phyloP scores from a whole-genome alignment of 2,888 invertebrate genomes.

The Pilophorus perplexus region DNA sequence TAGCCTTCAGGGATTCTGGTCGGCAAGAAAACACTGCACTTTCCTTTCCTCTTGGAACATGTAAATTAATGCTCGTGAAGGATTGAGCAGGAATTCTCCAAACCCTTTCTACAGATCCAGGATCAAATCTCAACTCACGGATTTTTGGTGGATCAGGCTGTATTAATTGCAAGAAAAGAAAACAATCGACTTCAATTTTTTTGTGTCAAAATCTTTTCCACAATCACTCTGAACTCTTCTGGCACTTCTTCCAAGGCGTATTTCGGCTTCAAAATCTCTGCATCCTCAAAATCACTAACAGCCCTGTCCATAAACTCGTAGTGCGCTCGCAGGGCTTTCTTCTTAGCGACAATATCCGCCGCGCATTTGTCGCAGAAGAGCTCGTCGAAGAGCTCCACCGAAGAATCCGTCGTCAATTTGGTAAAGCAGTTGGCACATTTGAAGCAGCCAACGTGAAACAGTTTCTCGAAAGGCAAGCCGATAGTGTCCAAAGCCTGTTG shows the following conservation, averaged over 20 bases:
- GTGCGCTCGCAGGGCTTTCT: constrained; percentile 1
- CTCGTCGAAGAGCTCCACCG: constrained; percentile 21
- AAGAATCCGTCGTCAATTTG: neutral
- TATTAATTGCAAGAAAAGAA: too few relatives aligned
- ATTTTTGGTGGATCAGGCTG: too few relatives aligned
- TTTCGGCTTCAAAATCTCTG: neutral
- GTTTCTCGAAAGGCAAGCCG: neutral
- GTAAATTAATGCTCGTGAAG: too few relatives aligned
- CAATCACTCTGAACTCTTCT: too few relatives aligned
- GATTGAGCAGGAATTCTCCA: too few relatives aligned
- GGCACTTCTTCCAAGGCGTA: neutral
- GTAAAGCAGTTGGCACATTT: constrained; percentile 23
- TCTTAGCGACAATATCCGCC: neutral
- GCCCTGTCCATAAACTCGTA: neutral
- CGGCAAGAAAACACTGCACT: too few relatives aligned
- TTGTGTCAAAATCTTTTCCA: too few relatives aligned
- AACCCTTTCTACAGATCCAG: too few relatives aligned
- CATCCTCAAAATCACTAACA: neutral
- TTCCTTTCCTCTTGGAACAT: too few relatives aligned
- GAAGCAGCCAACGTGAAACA: constrained; percentile 10
- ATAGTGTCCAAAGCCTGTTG: neutral
- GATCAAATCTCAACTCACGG: too few relatives aligned
- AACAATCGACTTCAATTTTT: too few relatives aligned
- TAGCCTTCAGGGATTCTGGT: too few relatives aligned
- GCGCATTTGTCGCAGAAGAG: constrained; percentile 16